These are phyloP conservation scores for Ophthalmolycus amberensis DNA, from an alignment of 2,113 vertebrate species.

Conservation along the genomic window DNA sequence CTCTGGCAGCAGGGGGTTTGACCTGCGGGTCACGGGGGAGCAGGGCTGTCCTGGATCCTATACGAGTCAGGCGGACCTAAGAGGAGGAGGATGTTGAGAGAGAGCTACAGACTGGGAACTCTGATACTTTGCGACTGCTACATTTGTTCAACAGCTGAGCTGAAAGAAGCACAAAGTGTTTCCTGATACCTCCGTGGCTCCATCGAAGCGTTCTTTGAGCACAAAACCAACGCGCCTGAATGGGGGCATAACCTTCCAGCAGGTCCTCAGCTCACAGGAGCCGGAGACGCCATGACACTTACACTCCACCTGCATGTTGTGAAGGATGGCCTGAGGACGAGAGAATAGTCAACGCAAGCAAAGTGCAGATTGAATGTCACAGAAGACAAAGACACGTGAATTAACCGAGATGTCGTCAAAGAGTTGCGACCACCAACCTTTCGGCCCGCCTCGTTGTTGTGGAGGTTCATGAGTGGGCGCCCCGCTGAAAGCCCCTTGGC, in stretches of 20 bases:
- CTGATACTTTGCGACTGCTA: neutral
- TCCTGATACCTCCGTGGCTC: slow-evolving; percentile 78
- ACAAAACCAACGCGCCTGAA: slow-evolving; percentile 78
- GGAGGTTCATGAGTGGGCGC: slow-evolving; percentile 82
- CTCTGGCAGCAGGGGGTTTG: slow-evolving; percentile 82
- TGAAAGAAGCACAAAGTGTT: slow-evolving; percentile 15
- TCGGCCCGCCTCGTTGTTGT: slow-evolving; percentile 84
- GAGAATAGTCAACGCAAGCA: neutral
- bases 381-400: neutral
- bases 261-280: slow-evolving; percentile 83
- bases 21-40: slow-evolving; percentile 83
- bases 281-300: slow-evolving; percentile 83
- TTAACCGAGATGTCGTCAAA: neutral
- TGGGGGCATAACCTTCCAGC: slow-evolving; percentile 87
- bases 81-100: slow-evolving; percentile 19
- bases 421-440: slow-evolving; percentile 70
- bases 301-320: slow-evolving; percentile 86
- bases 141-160: neutral
- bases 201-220: slow-evolving; percentile 85
- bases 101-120: neutral
- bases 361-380: too few relatives aligned
- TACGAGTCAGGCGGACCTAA: slow-evolving; percentile 83
- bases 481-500: slow-evolving; percentile 80
- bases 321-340: slow-evolving; percentile 80
- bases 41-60: slow-evolving; percentile 81